Evolutionary conservation across 2,113 vertebrate species (phyloP).

Genomic region (Cryptomyrus ogoouensis): DNA sequence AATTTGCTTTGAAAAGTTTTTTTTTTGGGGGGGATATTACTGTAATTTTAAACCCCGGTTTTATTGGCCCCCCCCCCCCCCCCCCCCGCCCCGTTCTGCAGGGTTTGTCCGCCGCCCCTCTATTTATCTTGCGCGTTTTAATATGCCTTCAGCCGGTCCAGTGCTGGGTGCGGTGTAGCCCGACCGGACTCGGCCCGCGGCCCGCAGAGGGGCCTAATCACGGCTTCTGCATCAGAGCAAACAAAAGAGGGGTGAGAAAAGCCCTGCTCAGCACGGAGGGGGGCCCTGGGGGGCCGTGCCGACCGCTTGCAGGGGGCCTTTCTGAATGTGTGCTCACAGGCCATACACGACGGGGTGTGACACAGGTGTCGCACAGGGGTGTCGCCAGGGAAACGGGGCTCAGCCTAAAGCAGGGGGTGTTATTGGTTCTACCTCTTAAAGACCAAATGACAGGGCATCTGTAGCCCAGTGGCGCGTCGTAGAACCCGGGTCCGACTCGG

Average conservation of each 20-base stretch:
- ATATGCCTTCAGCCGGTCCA: conserved; percentile 11
- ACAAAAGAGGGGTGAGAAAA: not conserved
- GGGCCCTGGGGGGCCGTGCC: not conserved
- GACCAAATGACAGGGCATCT: not conserved
- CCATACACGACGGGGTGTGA: not conserved
- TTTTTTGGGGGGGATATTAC: not conserved
- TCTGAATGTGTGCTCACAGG: not conserved
- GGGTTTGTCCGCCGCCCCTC: not conserved
- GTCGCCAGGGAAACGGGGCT: not conserved
- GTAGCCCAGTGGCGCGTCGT: not conserved
- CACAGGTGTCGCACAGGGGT: not conserved
- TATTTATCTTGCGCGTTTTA: conserved; percentile 9
- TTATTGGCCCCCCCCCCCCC: not conserved
- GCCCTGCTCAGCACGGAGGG: not conserved
- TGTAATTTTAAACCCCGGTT: conserved; percentile 16
- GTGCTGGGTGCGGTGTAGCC: not conserved
- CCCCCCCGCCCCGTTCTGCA: not conserved
- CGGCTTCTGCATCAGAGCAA: not conserved
- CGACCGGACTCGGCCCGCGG: too few relatives aligned
- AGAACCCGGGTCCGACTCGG: not conserved
- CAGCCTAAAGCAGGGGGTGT: not conserved
- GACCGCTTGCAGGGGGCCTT: not conserved
- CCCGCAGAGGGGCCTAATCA: not conserved
- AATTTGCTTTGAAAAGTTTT: too few relatives aligned
- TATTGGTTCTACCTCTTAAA: not conserved